Evolutionary conservation across 37 sponge, comb jelly and placozoan genomes (phyloP).

Genomic region (Ianthella basta): DNA sequence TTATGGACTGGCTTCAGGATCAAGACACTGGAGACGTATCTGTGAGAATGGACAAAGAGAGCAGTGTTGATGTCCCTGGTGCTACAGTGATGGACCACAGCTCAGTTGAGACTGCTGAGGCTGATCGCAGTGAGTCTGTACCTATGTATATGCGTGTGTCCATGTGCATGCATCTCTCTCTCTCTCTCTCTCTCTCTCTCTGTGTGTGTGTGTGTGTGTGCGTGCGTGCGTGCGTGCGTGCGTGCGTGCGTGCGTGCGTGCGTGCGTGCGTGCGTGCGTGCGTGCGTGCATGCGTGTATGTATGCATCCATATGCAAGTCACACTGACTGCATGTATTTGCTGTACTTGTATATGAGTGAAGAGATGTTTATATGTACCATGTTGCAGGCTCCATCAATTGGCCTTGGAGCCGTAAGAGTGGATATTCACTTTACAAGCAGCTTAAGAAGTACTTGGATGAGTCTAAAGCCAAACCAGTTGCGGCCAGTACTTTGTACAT

Average conservation of each 20-base stretch:
- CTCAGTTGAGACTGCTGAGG: not conserved
- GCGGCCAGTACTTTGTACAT: not conserved
- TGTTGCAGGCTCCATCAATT: too few relatives aligned
- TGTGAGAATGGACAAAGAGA: not conserved
- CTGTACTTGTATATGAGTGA: too few relatives aligned
- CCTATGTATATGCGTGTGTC: too few relatives aligned
- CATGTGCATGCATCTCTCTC: not conserved
- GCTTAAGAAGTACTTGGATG: too few relatives aligned
- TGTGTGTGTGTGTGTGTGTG: conserved; percentile 21
- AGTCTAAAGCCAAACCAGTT: not conserved
- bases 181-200: not conserved
- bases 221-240: conserved; percentile 21
- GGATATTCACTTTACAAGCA: too few relatives aligned
- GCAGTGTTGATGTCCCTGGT: not conserved
- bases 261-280: not conserved
- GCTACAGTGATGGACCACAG: not conserved
- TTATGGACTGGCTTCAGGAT: not conserved
- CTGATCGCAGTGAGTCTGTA: not conserved
- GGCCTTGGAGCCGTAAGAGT: too few relatives aligned
- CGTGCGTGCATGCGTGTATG: not conserved
- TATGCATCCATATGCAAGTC: not conserved
- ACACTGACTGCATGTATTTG: not conserved
- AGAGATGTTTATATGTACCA: too few relatives aligned
- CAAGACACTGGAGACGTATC: not conserved
- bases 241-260: not conserved